Evolutionary conservation across 2,888 invertebrate genomes (phyloP).

Genomic region (Xestoiulus laeticollis): DNA sequence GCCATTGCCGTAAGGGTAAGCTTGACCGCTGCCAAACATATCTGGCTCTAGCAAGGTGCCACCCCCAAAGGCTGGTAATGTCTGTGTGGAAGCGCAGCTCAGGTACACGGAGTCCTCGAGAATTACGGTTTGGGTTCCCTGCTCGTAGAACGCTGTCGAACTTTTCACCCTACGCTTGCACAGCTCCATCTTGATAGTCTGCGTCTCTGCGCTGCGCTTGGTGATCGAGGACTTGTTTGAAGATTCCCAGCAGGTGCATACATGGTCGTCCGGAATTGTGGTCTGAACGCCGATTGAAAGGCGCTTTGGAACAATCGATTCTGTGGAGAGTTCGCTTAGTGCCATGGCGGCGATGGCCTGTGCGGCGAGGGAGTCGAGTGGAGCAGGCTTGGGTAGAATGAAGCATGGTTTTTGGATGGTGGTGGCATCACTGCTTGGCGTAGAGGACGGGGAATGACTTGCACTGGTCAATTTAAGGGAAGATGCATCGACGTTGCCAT

Average conservation of each 20-base stretch:
- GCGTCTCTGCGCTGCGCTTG: slow-evolving; percentile 39
- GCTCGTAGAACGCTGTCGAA: not conserved
- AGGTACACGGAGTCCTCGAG: not conserved
- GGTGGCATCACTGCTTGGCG: not conserved
- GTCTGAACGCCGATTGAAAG: slow-evolving; percentile 9
- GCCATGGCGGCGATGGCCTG: slow-evolving; percentile 46
- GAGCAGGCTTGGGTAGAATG: slow-evolving; percentile 47
- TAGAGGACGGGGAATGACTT: not conserved
- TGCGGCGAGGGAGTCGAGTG: not conserved
- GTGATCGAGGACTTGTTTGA: not conserved
- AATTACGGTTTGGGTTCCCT: not conserved
- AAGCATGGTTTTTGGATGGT: slow-evolving; percentile 42
- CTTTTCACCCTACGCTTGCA: not conserved
- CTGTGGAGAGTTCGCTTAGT: slow-evolving; percentile 12
- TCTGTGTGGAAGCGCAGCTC: slow-evolving; percentile 19
- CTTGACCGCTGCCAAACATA: not conserved
- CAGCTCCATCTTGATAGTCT: not conserved
- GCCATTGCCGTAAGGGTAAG: not conserved
- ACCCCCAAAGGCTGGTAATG: not conserved
- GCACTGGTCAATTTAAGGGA: not conserved
- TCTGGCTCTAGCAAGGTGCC: not conserved
- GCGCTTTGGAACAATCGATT: not conserved
- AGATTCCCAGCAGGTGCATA: not conserved
- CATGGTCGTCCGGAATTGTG: not conserved
- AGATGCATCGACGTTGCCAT: not conserved